A percentile compares a stretch with the other conserved stretches of the same genome.
Evolutionary conservation across 2,888 invertebrate genomes (phyloP).

Genomic region (Drosophila peninsularis): DNA sequence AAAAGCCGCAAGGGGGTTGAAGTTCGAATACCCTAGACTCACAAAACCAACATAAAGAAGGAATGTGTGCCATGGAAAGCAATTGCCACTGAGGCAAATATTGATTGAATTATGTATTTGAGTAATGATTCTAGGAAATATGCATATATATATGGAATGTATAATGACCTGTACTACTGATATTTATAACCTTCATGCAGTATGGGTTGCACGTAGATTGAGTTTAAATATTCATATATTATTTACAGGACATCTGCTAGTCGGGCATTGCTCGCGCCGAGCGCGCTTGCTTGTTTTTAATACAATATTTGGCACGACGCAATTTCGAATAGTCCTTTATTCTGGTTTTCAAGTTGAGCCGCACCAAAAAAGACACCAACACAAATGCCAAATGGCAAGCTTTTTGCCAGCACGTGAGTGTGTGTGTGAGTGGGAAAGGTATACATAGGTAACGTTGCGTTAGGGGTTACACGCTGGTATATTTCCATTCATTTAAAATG

Average conservation of each 20-base stretch:
- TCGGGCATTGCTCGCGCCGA: not conserved
- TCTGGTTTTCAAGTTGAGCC: conserved; percentile 38
- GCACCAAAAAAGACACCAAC: conserved; percentile 38
- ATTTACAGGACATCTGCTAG: conserved; percentile 29
- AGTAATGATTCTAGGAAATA: too few species aligned
- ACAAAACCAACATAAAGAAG: not conserved
- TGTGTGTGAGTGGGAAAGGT: conserved; percentile 22
- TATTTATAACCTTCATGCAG: too few species aligned
- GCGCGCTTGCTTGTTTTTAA: conserved; percentile 36
- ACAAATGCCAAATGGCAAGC: conserved; percentile 47
- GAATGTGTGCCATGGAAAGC: not conserved
- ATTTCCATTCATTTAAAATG: conserved; percentile 75
- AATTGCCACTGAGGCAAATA: not conserved
- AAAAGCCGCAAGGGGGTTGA: conserved; percentile 22
- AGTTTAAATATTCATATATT: too few species aligned
- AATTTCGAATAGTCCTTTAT: conserved; percentile 69
- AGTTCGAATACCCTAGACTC: conserved; percentile 35
- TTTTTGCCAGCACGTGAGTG: conserved; percentile 26
- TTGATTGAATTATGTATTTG: not conserved
- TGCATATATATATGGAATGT: too few species aligned
- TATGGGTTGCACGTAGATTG: too few species aligned
- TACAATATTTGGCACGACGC: conserved; percentile 71
- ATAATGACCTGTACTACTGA: too few species aligned
- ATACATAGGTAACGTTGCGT: conserved; percentile 33
- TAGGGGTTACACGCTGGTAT: conserved; percentile 40